phyloP scores from a whole-genome alignment of 2,797 vertebrate species.

The Urocyon cinereoargenteus region DNA sequence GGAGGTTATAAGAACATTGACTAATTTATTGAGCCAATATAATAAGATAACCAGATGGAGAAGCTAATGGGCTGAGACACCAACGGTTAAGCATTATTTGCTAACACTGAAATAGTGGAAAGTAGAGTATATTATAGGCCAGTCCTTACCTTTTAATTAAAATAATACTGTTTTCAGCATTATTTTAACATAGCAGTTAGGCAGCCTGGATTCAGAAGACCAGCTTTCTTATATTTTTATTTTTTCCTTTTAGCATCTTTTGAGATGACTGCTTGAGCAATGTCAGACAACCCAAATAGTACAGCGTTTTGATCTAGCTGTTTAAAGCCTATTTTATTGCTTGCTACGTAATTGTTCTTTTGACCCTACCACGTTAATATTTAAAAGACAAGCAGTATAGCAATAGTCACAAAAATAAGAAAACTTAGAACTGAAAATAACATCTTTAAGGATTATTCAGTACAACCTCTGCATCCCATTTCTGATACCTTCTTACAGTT shows the following conservation, averaged over 20 bases:
- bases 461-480: neutral
- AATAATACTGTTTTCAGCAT: conserved; percentile 78
- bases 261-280: conserved; percentile 21
- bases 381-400: neutral
- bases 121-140: conserved; percentile 39
- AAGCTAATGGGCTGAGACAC: conserved; percentile 79
- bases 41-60: conserved; percentile 82
- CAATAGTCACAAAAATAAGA: neutral
- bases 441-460: neutral
- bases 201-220: neutral
- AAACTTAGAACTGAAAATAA: neutral
- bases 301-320: neutral
- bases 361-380: neutral
- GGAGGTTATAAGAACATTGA: conserved; percentile 79
- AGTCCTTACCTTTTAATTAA: conserved; percentile 79
- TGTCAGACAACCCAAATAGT: neutral
- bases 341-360: neutral
- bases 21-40: conserved; percentile 79
- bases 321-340: neutral
- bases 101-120: neutral
- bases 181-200: conserved; percentile 62
- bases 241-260: neutral
- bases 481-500: neutral
- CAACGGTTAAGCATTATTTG: conserved; percentile 76
- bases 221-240: neutral